Evolutionary conservation across 2,113 vertebrate species (phyloP), one percentile per base, ranked within the genome.

Genomic region (Vicugna pacos): DNA sequence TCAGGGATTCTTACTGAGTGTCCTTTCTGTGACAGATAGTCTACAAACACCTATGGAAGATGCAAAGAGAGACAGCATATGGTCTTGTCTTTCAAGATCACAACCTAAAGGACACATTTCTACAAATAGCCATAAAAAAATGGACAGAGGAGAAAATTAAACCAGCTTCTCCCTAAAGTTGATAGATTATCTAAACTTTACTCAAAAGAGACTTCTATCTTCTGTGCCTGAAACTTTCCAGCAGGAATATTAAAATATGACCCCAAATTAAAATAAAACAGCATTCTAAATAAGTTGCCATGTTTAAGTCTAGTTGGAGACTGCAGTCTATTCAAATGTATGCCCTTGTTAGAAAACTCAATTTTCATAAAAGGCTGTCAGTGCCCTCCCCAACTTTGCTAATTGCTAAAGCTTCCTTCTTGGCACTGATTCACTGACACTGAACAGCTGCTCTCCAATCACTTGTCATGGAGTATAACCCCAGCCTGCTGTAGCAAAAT

Each of bases 91-190:
- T 97, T 84, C 70, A 95, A 93, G 62, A 92, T 94, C 35, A 60
- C 70, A 89, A 62, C 5, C 46, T 52, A 86, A 76, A 86, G 46
- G 65, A 72, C 42, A 77, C 58, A 75, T 28, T 95, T 83, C 80
- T 62, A 93, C 67, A 75, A 92, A 95, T 22, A 93, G 72, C 20
- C 62, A 15, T n/a, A 86, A 67, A 72, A 75, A 97, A 94, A 95
- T 84, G 54, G 54, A 42, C 54, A 93, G 42, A 58, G 16, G 56
- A 60, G 76, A 91, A 93, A 65, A 24, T 87, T 54, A 92, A 95
- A 64, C 11, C 26, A 24, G 50, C 15, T 56, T 87, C 75, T 65
- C 58, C 84, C 22, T 54, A 24, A 91, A 80, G 58, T 90, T 20
- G 1, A 62, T 24, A 91, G 35, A 60, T 19, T 64, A 28, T 87